These are phyloP conservation scores for Schizopygopsis malacanthus DNA, from an alignment of 2,797 vertebrate genomes.

Conservation along the genomic window DNA sequence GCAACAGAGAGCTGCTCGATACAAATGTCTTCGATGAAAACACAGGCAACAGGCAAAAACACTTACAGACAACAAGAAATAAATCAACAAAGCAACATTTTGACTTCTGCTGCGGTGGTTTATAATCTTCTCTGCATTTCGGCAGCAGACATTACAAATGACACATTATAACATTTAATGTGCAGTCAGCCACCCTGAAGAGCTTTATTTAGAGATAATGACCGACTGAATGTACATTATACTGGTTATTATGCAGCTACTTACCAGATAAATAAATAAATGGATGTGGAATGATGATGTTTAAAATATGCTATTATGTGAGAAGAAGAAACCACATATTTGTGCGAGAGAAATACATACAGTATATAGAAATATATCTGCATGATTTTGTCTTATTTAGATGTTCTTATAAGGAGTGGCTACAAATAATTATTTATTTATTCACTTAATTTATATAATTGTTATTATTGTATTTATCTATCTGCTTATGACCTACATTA, in stretches of 20 bases:
- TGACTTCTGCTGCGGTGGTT: background rate
- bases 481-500: background rate
- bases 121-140: background rate
- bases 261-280: constrained; percentile 33
- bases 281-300: background rate
- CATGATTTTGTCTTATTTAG: background rate
- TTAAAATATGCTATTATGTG: background rate
- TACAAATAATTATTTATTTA: background rate
- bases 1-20: constrained; percentile 1
- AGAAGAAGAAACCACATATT: constrained; percentile 47
- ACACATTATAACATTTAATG: background rate
- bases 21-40: constrained; percentile 6
- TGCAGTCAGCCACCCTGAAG: constrained; percentile 16
- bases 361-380: background rate
- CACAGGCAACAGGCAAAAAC: background rate
- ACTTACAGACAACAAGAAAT: background rate
- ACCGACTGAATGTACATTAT: background rate
- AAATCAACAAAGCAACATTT: constrained; percentile 22
- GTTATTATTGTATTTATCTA: background rate
- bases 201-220: constrained; percentile 28
- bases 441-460: background rate
- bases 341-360: background rate
- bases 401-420: background rate
- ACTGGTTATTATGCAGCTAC: background rate
- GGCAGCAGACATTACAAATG: constrained; percentile 23